Base-by-base conservation (phyloP, 2,797 vertebrate genomes). In the Coregonus ussuriensis region DNA sequence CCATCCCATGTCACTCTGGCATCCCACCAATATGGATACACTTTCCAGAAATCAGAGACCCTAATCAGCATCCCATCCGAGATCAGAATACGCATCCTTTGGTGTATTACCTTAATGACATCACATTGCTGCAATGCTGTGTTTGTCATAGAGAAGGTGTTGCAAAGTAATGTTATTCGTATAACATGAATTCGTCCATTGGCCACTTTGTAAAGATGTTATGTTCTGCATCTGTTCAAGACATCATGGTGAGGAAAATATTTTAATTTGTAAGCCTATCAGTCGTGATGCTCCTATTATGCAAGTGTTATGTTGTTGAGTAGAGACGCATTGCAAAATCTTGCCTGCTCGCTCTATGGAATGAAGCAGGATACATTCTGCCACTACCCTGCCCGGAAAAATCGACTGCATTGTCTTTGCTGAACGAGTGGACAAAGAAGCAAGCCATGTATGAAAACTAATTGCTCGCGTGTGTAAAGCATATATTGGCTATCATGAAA, bases 161-260 rank as follows among this genome's bases (percentile, higher is more conserved):
- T 84, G 78, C 13, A 81, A 80, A 88, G 81, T 77, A 79, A 81
- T 83, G 75, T 74, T 69, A 6, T 41, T 52, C 52, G 11, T 16
- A 37, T 76, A 76, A 76, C 75, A 75, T n/a, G 9, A 75, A 59
- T 76, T 25, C 77, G 83, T 79, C 76, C 84, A 74, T 35, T 4
- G 88, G 82, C 82, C 82, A 83, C 83, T 37, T 88, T 77, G 76
- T 74, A 21, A 35, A 51, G 21, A 79, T 85, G 68, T 21, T 71
- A 80, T 3, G 77, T 80, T 91, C 80, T 41, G 14, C 65, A 68
- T 75, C 18, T 65, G 71, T 82, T 82, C 41, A 3, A 88, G 86
- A 88, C 89, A 91, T 86, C 87, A 87, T 86, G 88, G 86, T 84
- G 89, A 92, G 90, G 88, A 82, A 77, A 75, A 56, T 35, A 76